Evolutionary conservation across 2,888 invertebrate genomes (phyloP).

Genomic region (Hipparchia sbordonii): DNA sequence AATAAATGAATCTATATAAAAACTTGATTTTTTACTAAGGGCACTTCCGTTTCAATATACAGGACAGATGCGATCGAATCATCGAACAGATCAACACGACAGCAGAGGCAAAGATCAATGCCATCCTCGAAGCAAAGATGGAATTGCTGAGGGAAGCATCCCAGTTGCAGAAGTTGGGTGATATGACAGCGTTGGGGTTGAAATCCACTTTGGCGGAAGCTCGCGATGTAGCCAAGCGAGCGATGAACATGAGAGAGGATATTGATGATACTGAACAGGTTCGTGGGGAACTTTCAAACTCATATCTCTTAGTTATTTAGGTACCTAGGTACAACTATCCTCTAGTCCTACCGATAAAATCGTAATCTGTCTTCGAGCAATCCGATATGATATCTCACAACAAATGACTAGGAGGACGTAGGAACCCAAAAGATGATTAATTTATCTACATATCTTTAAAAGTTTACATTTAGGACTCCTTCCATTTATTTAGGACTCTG

Average conservation of each 20-base stretch:
- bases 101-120: conserved; percentile 78
- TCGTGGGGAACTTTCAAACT: conserved; percentile 22
- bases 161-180: conserved; percentile 68
- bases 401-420: no score
- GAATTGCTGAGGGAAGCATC: conserved; percentile 68
- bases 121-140: conserved; percentile 71
- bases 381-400: no score
- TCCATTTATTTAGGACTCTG: no score
- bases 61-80: conserved; percentile 81
- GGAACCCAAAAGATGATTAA: no score
- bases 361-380: no score
- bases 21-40: no score
- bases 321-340: no score
- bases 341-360: no score
- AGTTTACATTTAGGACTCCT: no score
- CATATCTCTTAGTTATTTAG: no score
- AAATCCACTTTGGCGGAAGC: conserved; percentile 72
- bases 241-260: conserved; percentile 59
- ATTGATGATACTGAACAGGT: conserved; percentile 74
- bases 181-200: conserved; percentile 72
- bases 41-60: conserved; percentile 13
- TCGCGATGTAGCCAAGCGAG: conserved; percentile 62
- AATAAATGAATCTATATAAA: no score
- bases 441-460: no score
- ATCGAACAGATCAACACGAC: conserved; percentile 77